Evolutionary conservation across 1,140 invertebrate genomes (phyloP).

Genomic region (Macrosteles quadrilineatus): DNA sequence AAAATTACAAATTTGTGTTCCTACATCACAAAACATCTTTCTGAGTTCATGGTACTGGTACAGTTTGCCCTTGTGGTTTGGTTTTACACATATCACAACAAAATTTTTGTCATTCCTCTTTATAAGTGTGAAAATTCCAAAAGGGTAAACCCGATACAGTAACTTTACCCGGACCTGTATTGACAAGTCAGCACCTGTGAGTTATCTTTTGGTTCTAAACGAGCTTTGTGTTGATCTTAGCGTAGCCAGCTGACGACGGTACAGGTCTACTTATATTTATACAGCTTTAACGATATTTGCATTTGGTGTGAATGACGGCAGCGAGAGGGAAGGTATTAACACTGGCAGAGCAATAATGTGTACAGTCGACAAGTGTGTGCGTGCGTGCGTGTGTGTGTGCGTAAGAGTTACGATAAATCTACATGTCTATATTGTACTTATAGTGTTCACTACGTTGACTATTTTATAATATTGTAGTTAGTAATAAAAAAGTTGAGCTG

Average conservation of each 20-base stretch:
- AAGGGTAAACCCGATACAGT: too few relatives aligned
- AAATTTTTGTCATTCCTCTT: too few relatives aligned
- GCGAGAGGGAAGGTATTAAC: not conserved
- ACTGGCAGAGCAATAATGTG: constrained; percentile 1
- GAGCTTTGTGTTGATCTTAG: too few relatives aligned
- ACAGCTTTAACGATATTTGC: constrained; percentile 15
- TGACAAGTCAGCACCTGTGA: too few relatives aligned
- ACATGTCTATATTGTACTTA: constrained; percentile 21
- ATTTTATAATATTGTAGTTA: constrained; percentile 15
- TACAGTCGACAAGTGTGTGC: not conserved
- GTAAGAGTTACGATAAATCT: not conserved
- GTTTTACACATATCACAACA: too few relatives aligned
- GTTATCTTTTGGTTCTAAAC: too few relatives aligned
- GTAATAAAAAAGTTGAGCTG: not conserved
- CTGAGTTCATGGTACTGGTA: too few relatives aligned
- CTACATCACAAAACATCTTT: too few relatives aligned
- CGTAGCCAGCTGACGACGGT: not conserved
- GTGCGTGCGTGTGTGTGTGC: constrained; percentile 4
- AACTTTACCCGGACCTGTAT: too few relatives aligned
- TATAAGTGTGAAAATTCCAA: too few relatives aligned
- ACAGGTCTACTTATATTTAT: constrained; percentile 14
- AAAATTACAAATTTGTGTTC: too few relatives aligned
- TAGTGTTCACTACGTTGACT: constrained; percentile 21
- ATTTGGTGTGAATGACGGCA: not conserved
- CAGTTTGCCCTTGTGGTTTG: too few relatives aligned